Evolutionary conservation across 92 coral and sea anemone genomes (phyloP), one percentile per base, ranked within the genome.

Genomic region (Meandrina meandrites): DNA sequence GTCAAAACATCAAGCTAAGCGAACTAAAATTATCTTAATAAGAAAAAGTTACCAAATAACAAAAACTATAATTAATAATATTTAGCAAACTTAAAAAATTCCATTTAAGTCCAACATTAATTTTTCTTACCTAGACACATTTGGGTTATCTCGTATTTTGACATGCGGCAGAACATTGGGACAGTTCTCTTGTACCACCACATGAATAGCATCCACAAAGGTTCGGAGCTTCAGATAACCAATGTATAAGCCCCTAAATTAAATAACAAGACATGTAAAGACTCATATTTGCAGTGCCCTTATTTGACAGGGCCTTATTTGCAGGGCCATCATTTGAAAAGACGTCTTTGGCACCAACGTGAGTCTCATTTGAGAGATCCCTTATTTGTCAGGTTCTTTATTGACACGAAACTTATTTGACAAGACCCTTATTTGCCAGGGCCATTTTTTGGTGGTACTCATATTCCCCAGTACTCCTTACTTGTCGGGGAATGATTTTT

Each of bases 101-200:
- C n/a, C n/a, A n/a, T n/a, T n/a, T n/a, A n/a, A n/a, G n/a, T n/a
- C n/a, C n/a, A n/a, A n/a, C n/a, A n/a, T n/a, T n/a, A n/a, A n/a
- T 13, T 10, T 13, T 75, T 34, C 78, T 91, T 91, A 96, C 98
- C 98, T 95, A 45, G 98, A 97, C 31, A 97, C 99, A 80, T 97
- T 96, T 24, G 99, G 99, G 80, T 97, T 97, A 79, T 95, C 99
- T 34, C 99, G 86, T 75, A 97, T 94, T 82, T 93, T 97, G 47
- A 97, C 96, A 77, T 97, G 99, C 31, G 99, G 98, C 6, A 97
- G 90, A 48, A 97, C 98, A 81, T 97, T 97, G 10, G 99, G 99
- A 36, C 92, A 92, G 85, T 66, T 90, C 81, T 96, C 95, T 36
- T 94, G 93, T 37, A 95, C 99, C n/a, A 96, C 98, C 15, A 97